Evolutionary conservation across 2,888 invertebrate species (phyloP), one percentile per base, ranked within the genome.

Genomic region (Onthophagus sagittarius): DNA sequence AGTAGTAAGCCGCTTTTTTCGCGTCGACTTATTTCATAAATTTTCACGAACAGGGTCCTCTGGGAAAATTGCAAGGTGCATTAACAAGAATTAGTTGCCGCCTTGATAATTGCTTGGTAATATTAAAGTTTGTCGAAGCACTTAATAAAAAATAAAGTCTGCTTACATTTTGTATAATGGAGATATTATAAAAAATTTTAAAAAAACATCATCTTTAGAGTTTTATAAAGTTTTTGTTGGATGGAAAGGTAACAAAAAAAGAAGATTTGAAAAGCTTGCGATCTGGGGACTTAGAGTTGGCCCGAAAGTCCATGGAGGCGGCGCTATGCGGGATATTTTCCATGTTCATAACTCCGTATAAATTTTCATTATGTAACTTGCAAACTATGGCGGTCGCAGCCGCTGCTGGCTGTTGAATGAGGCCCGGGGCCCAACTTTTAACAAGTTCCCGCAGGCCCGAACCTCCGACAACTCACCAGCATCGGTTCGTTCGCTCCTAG

Each of bases 361-460:
- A 70, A 70, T 70, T 70, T 70, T 39, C 70, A 70, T 70, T 70
- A 70, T 70, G 39, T 53, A 53, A 53, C 39, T 53, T 53, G 39
- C 39, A 53, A 53, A 53, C 39, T 53, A 53, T 53, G 39, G 39
- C 39, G 39, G 39, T 53, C 39, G 39, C 39, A 53, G 39, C 39
- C 39, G 39, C 39, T 11, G 39, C 39, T 53, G 39, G 39, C 39
- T 53, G 39, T 53, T 53, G 39, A 53, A 53, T 53, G 39, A 11
- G 39, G 39, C 39, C 70, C 14, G 62, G 7, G 62, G 13, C 11
- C 15, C 53, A 70, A 70, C 33, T 39, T 70, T 70, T 70, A 70
- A 70, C 62, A 70, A 70, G 70, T 70, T 39, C 39, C 39, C 5
- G 39, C 39, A 53, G 39, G 39, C 39, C 39, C 39, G 5, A 7